phyloP scores from a whole-genome alignment of 2,797 vertebrate genomes.

The Alectoris magna region DNA sequence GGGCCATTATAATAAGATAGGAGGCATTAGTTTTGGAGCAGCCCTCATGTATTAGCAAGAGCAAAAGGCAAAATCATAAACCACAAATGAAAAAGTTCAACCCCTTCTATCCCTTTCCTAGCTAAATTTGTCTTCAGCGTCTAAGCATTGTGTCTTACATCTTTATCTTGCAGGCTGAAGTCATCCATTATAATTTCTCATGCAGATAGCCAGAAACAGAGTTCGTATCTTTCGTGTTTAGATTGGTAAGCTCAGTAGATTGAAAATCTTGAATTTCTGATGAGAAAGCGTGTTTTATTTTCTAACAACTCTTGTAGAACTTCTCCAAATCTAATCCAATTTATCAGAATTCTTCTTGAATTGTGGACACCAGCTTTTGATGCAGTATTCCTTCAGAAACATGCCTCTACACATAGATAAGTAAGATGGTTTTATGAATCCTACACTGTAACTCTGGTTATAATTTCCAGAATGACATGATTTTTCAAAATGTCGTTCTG shows the following conservation, averaged over 20 bases:
- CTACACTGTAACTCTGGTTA: not conserved
- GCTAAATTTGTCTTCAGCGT: not conserved
- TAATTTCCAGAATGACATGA: not conserved
- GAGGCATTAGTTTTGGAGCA: no score
- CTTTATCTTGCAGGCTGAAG: constrained; percentile 22
- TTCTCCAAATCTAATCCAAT: constrained; percentile 1
- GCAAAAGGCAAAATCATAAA: not conserved
- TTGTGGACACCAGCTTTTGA: not conserved
- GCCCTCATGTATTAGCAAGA: no score
- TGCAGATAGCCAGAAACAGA: constrained; percentile 4
- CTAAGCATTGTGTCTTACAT: not conserved
- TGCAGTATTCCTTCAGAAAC: not conserved
- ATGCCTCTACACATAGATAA: not conserved
- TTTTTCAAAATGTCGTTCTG: not conserved
- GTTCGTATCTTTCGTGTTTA: not conserved
- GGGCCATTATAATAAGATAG: no score
- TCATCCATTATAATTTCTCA: constrained; percentile 16
- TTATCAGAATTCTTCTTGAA: not conserved
- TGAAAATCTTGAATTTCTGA: constrained; percentile 32
- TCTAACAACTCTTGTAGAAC: not conserved
- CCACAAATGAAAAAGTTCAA: not conserved
- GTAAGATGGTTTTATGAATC: not conserved
- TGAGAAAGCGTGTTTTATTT: constrained; percentile 1
- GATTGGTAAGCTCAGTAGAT: not conserved
- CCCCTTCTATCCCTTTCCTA: not conserved